Percentiles rank a stretch among this genome's conserved stretches.
Evolutionary conservation across 2,797 vertebrate species (phyloP).

Genomic region (Miopithecus talapoin): DNA sequence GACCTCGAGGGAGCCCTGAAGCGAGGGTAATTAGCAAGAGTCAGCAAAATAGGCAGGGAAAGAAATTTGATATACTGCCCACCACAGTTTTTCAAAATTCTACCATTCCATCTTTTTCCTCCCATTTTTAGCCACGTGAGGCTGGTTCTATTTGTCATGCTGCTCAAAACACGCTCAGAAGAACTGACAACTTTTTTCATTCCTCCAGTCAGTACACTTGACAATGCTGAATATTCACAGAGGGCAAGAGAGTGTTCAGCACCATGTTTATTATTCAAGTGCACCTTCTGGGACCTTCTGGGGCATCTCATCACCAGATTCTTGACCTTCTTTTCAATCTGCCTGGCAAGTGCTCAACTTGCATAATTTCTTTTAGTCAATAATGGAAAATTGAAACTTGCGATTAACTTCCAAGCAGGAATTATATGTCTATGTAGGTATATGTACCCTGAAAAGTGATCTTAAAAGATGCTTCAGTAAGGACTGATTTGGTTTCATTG

Average conservation of each 20-base stretch:
- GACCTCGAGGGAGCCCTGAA: background rate
- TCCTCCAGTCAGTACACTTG: background rate
- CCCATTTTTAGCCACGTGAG: background rate
- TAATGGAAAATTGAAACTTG: slow-evolving; percentile 39
- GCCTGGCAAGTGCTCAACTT: background rate
- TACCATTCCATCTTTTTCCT: background rate
- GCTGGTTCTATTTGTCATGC: background rate
- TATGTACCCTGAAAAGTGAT: background rate
- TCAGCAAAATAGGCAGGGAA: background rate
- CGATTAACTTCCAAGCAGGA: background rate
- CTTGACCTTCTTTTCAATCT: slow-evolving; percentile 41
- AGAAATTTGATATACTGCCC: background rate
- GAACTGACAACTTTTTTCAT: background rate
- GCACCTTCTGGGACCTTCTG: background rate
- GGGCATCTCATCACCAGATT: background rate
- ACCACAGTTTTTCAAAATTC: background rate
- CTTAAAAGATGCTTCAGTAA: background rate
- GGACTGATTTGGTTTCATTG: background rate
- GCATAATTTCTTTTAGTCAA: slow-evolving; percentile 38
- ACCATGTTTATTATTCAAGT: background rate
- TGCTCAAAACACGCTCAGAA: background rate
- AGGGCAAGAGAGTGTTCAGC: background rate
- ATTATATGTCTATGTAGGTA: background rate
- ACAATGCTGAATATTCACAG: background rate
- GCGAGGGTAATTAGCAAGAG: background rate